These are phyloP conservation scores for Lasioglossum figueresi DNA, from an alignment of 2,888 invertebrate species.

Conservation along the genomic window DNA sequence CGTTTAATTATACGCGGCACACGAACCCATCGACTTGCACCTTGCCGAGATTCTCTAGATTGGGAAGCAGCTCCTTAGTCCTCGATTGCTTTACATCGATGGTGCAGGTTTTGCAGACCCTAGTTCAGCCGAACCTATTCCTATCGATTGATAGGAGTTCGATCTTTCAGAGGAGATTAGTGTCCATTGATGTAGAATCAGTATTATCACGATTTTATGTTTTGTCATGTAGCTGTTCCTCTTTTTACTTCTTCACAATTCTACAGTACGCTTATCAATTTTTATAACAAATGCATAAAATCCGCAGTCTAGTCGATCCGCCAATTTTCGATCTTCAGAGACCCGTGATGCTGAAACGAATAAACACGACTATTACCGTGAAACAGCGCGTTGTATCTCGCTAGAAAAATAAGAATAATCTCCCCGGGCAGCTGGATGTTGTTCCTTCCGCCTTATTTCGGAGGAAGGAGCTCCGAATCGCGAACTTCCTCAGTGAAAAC, in stretches of 20 bases:
- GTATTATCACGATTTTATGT: too few species aligned
- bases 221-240: too few species aligned
- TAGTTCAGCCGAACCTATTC: neutral
- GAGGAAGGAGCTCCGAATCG: neutral
- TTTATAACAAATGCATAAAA: too few species aligned
- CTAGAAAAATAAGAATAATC: neutral
- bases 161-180: neutral
- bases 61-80: neutral
- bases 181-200: neutral
- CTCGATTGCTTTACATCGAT: neutral
- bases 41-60: neutral
- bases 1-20: slow-evolving; percentile 25
- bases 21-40: neutral
- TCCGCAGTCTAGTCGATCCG: too few species aligned
- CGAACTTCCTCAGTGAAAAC: neutral
- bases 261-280: neutral
- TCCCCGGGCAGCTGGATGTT: neutral
- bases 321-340: too few species aligned
- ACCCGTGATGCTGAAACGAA: too few species aligned
- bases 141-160: neutral
- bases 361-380: neutral
- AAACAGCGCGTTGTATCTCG: neutral
- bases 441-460: neutral
- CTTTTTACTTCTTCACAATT: neutral
- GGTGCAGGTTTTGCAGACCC: neutral